Base-by-base conservation (phyloP, 2,888 invertebrate species). In the Arge pagana region DNA sequence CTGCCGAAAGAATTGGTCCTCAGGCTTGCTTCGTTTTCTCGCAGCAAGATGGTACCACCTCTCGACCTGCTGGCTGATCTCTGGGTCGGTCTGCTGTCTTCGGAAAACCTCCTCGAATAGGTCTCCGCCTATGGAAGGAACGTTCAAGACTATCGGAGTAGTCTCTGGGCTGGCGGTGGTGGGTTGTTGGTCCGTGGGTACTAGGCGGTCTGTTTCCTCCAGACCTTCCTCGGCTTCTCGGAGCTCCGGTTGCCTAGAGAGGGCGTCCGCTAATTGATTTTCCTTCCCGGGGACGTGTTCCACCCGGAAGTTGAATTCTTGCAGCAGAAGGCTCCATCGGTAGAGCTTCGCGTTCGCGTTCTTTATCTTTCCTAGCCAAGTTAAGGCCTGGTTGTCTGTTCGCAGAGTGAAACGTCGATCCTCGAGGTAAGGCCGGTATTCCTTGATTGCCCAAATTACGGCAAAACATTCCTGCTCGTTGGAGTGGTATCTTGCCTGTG, bases 301-400 rank as follows among this genome's bases (percentile, higher is more conserved):
- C 0, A 58, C 13, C 7, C 4, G 33, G 42, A 62, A 61, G 8
- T n/a, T 26, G 16, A 55, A 57, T 19, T 63, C 62, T 19, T 55
- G 53, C 3, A 65, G 51, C 2, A 58, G 50, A 2, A 64, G 13
- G 1, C 61, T 39, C 60, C 63, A 64, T 4, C 59, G 54, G 1
- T 36, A 43, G 1, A 62, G 53, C 28, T 65, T 65, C 4, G 52
- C 24, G 6, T 54, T 48, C 2, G 50, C 54, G 6, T 58, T 62
- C 33, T 58, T 61, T 6, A 55, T 30, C 3, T 26, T 33, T 1
- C 54, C 5, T 1, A 63, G 49, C 65, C 62, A 64, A 0, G 51
- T 51, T 2, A 65, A 39, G 1, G 59, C 60, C 3, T 36, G 21
- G 15, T 55, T 59, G 37, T 63, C 62, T 0, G 62, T 64, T 6